Conservation (phyloP, 2,797 vertebrate genomes). For the Protonibea diacanthus region DNA sequence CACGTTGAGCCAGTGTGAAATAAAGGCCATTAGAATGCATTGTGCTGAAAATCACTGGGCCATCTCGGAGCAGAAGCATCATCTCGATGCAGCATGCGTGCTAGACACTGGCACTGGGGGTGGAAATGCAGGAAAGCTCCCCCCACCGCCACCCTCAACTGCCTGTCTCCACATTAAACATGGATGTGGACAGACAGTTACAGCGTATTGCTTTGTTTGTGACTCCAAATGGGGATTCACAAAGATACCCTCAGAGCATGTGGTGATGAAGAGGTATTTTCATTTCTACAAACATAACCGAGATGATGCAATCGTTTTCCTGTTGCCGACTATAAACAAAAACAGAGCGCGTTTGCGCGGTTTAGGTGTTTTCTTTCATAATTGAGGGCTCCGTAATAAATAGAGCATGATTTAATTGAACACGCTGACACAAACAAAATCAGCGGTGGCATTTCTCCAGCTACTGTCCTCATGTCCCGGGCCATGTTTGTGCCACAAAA, state of each 20-base stretch:
- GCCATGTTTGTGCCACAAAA: constrained; percentile 34
- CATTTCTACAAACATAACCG: constrained; percentile 5
- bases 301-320: constrained; percentile 8
- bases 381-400: constrained; percentile 54
- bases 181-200: constrained; percentile 53
- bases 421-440: constrained; percentile 33
- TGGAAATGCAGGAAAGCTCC: constrained; percentile 48
- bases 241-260: constrained; percentile 2
- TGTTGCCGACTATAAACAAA: constrained; percentile 17
- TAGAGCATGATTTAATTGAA: constrained; percentile 62
- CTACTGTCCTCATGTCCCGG: constrained; percentile 17
- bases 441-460: constrained; percentile 42
- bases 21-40: constrained; percentile 45
- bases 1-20: constrained; percentile 38
- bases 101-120: constrained; percentile 35
- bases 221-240: constrained; percentile 33
- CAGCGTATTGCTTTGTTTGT: constrained; percentile 45
- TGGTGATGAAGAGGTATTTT: constrained; percentile 11
- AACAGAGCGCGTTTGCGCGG: constrained; percentile 17
- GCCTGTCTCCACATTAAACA: constrained; percentile 54
- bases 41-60: constrained; percentile 49
- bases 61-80: constrained; percentile 41
- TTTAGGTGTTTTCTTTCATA: constrained; percentile 35
- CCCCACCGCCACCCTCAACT: constrained; percentile 9
- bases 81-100: constrained; percentile 24